phyloP scores from a whole-genome alignment of 2,797 vertebrate genomes.

The Alcedo atthis region DNA sequence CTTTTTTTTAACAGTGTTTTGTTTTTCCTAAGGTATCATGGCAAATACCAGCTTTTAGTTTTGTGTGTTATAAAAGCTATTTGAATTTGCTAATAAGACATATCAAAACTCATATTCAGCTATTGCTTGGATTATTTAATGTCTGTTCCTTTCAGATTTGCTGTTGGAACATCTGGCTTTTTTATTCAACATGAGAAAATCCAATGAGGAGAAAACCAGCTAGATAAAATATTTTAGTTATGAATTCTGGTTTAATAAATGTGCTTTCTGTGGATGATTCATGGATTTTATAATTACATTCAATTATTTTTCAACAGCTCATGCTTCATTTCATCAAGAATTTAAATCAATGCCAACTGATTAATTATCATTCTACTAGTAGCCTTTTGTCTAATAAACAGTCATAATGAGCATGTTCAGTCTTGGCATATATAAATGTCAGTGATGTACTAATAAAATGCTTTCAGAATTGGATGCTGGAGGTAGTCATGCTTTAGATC shows the following conservation, averaged over 20 bases:
- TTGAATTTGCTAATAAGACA: not conserved
- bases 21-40: not conserved
- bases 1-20: not conserved
- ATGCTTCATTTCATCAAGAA: slow-evolving; percentile 79
- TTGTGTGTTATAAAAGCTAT: not conserved
- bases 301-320: slow-evolving; percentile 78
- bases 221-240: slow-evolving; percentile 73
- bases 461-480: slow-evolving; percentile 1
- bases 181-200: slow-evolving; percentile 49
- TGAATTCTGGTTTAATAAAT: slow-evolving; percentile 77
- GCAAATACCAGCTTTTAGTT: not conserved
- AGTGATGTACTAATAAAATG: slow-evolving; percentile 36
- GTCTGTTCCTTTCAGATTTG: slow-evolving; percentile 44
- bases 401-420: slow-evolving; percentile 57
- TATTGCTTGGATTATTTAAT: slow-evolving; percentile 27
- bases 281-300: slow-evolving; percentile 76
- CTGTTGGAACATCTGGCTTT: slow-evolving; percentile 65
- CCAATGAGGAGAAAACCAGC: slow-evolving; percentile 53
- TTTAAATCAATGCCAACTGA: slow-evolving; percentile 76
- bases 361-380: slow-evolving; percentile 72
- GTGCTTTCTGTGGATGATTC: slow-evolving; percentile 76
- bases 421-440: slow-evolving; percentile 61
- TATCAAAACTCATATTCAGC: not conserved
- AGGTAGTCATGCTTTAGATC: not conserved
- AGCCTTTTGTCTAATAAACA: slow-evolving; percentile 78